Percentiles rank a stretch among this genome's conserved stretches.
phyloP scores from a whole-genome alignment of 2,113 vertebrate genomes.

The Brachyhypopomus gauderio region DNA sequence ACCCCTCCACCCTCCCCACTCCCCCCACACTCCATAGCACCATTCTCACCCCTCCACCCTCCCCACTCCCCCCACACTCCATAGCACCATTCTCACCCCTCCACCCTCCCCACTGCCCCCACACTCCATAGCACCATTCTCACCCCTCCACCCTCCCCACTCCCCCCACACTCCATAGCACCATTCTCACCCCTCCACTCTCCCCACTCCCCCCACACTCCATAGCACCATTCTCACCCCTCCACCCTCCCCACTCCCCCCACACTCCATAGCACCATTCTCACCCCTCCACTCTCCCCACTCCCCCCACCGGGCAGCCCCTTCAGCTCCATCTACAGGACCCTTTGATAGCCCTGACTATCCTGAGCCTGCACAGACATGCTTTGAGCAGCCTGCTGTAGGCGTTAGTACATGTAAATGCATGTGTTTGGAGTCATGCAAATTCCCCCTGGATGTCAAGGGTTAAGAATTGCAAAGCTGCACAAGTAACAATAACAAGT shows the following conservation, averaged over 20 bases:
- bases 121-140: too few relatives aligned
- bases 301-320: not conserved
- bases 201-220: constrained; percentile 1
- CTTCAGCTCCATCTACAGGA: not conserved
- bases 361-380: not conserved
- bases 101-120: not conserved
- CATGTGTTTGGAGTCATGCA: constrained; percentile 32
- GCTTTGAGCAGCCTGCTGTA: not conserved
- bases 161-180: too few relatives aligned
- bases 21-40: too few relatives aligned
- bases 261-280: too few relatives aligned
- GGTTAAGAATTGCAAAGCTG: constrained; percentile 4
- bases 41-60: too few relatives aligned
- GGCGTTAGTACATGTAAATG: constrained; percentile 22
- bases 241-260: too few relatives aligned
- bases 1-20: too few relatives aligned
- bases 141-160: constrained; percentile 46
- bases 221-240: too few relatives aligned
- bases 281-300: too few relatives aligned
- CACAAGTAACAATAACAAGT: constrained; percentile 17
- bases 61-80: too few relatives aligned
- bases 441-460: constrained; percentile 11
- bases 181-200: constrained; percentile 43
- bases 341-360: not conserved
- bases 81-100: too few relatives aligned